These are phyloP conservation scores for Leptopterna dolabrata DNA, from an alignment of 2,888 invertebrate species.

Conservation along the genomic window DNA sequence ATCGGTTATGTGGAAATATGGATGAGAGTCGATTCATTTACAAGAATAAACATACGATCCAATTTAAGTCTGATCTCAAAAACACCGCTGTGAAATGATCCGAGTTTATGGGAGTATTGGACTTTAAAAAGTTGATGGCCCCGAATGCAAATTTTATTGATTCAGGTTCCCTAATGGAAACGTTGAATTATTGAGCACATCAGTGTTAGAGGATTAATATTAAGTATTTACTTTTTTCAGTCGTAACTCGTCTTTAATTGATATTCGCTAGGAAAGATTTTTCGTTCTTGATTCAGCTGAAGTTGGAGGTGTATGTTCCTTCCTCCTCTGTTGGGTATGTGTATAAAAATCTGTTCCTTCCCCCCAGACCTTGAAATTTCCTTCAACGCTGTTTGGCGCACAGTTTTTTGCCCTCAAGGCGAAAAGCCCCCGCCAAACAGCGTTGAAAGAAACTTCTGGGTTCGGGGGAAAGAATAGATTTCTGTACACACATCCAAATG, in stretches of 20 bases:
- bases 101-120: background rate
- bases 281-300: background rate
- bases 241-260: background rate
- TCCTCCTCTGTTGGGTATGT: background rate
- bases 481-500: too few species aligned
- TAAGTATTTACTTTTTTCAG: background rate
- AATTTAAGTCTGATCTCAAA: background rate
- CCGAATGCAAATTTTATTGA: conserved; percentile 17
- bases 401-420: too few species aligned
- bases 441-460: too few species aligned
- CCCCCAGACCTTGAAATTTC: too few species aligned
- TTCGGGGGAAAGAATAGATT: too few species aligned
- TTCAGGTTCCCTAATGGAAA: background rate
- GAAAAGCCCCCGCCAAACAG: too few species aligned
- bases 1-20: background rate
- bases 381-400: too few species aligned
- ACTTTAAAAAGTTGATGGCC: background rate
- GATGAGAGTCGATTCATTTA: background rate
- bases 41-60: conserved; percentile 8
- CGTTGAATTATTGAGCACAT: background rate
- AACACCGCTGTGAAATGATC: background rate
- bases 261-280: background rate
- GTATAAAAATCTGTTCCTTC: too few species aligned
- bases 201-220: background rate
- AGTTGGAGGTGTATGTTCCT: background rate